Conservation (phyloP, 92 coral and sea anemone species). For the Umimayanthus chanpuru region DNA sequence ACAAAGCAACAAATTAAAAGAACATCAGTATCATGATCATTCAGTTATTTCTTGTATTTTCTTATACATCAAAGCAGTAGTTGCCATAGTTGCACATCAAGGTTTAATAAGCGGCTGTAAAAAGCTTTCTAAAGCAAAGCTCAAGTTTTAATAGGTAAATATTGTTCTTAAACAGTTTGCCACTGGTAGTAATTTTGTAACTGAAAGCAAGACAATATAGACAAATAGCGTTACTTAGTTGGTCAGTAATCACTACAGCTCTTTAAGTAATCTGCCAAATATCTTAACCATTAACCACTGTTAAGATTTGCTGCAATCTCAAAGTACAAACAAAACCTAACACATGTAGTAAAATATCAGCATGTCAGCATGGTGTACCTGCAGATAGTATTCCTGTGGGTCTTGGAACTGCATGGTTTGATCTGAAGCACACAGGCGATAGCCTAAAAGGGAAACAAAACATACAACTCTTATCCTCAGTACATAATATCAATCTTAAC, state of each 20-base stretch:
- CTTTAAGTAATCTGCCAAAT: too few species aligned
- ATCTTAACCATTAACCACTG: background rate
- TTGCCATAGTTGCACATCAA: background rate
- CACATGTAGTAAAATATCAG: background rate
- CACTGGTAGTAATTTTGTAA: too few species aligned
- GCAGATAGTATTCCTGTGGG: slow-evolving; percentile 95
- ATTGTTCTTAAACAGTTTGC: too few species aligned
- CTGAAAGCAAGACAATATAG: too few species aligned
- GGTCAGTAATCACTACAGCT: too few species aligned
- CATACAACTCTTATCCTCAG: too few species aligned
- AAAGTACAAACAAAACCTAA: background rate
- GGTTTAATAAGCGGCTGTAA: background rate
- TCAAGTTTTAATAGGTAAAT: too few species aligned
- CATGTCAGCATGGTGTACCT: slow-evolving; percentile 56
- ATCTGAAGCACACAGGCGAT: slow-evolving; percentile 94
- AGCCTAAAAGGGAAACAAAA: slow-evolving; percentile 62
- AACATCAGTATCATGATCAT: background rate
- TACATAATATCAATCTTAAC: background rate
- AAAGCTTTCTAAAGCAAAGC: too few species aligned
- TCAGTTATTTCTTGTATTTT: too few species aligned
- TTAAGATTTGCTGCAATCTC: too few species aligned
- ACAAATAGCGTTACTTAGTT: too few species aligned
- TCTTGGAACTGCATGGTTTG: slow-evolving; percentile 88
- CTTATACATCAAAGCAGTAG: background rate
- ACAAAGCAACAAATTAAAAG: background rate